These are phyloP conservation scores for Huso huso DNA, from an alignment of 2,797 vertebrate species.

Conservation along the genomic window DNA sequence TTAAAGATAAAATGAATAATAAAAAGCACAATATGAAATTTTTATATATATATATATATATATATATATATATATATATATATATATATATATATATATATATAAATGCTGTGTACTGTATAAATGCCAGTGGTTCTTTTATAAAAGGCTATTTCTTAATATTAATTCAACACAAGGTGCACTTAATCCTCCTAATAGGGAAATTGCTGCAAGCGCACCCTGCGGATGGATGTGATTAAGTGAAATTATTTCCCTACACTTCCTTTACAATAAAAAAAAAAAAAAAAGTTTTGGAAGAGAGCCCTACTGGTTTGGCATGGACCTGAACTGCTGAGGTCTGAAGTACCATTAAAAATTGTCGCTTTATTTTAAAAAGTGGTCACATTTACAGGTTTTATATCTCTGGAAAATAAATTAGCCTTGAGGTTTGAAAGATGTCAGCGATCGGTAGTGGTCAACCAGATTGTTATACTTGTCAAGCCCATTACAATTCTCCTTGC, in stretches of 20 bases:
- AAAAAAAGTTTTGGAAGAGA: conserved; percentile 55
- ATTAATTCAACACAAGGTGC: conserved; percentile 33
- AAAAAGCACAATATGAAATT: no score
- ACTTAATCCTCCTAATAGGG: conserved; percentile 53
- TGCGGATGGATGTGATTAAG: conserved; percentile 66
- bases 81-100: no score
- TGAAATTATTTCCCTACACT: conserved; percentile 67
- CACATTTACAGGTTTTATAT: conserved; percentile 45
- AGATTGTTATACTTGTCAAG: conserved; percentile 30
- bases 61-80: no score
- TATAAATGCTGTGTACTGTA: neutral
- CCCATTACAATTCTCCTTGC: conserved; percentile 44
- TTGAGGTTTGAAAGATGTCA: conserved; percentile 4
- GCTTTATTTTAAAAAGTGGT: conserved; percentile 64
- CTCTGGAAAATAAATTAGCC: conserved; percentile 59
- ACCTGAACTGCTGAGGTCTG: conserved; percentile 58
- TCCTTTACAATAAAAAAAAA: conserved; percentile 60
- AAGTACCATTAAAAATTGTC: conserved; percentile 61
- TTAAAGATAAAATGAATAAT: no score
- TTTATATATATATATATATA: no score
- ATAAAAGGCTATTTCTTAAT: conserved; percentile 17
- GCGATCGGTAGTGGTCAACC: conserved; percentile 27
- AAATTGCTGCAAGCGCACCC: conserved; percentile 65
- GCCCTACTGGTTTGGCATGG: conserved; percentile 52
- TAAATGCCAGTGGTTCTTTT: conserved; percentile 13